Conservation (phyloP, 2,113 vertebrate species). For the Nibea coibor region DNA sequence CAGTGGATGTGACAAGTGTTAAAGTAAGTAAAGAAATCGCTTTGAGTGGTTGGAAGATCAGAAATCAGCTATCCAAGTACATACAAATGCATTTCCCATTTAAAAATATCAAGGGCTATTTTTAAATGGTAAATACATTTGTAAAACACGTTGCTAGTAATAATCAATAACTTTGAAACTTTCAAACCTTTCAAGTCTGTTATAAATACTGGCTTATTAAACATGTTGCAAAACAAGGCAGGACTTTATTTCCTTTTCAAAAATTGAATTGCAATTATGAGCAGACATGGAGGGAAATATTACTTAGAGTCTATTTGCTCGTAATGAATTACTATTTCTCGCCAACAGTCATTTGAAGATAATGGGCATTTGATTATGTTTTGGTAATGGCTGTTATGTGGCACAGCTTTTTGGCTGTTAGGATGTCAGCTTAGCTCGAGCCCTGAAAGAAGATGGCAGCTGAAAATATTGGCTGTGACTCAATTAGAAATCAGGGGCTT, state of each 20-base stretch:
- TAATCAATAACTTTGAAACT: neutral
- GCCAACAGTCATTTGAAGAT: slow-evolving; percentile 40
- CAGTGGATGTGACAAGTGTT: no score
- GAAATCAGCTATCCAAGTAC: no score
- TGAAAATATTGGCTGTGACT: slow-evolving; percentile 39
- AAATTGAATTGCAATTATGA: slow-evolving; percentile 28
- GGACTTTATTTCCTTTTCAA: slow-evolving; percentile 21
- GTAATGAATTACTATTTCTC: slow-evolving; percentile 29
- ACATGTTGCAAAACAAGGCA: slow-evolving; percentile 29
- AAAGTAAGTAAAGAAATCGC: no score
- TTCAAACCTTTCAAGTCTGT: neutral
- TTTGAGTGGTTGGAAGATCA: no score
- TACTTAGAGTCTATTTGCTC: slow-evolving; percentile 29
- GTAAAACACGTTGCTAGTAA: neutral
- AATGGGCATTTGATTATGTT: slow-evolving; percentile 59
- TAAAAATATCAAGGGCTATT: neutral
- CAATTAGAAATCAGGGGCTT: slow-evolving; percentile 37
- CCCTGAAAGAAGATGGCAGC: slow-evolving; percentile 40
- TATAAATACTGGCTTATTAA: neutral
- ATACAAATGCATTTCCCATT: no score
- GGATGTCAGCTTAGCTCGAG: slow-evolving; percentile 19
- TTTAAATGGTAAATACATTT: no score
- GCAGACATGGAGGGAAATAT: slow-evolving; percentile 6
- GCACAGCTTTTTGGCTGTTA: slow-evolving; percentile 44
- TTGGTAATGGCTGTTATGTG: slow-evolving; percentile 52